phyloP scores from a whole-genome alignment of 2,797 vertebrate species.

The Brachyrhaphis roseni region DNA sequence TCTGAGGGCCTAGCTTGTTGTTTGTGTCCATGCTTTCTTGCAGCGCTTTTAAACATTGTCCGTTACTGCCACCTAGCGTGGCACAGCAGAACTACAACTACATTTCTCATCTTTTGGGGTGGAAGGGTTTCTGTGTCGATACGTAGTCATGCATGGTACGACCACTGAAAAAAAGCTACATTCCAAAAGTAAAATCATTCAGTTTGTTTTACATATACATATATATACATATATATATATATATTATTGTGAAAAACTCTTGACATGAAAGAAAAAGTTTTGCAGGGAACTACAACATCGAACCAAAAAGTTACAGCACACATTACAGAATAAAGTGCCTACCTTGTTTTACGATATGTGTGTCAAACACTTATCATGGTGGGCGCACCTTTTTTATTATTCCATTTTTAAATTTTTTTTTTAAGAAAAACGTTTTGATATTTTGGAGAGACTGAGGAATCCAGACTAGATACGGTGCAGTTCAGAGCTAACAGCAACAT shows the following conservation, averaged over 20 bases:
- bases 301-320: conserved; percentile 65
- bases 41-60: conserved; percentile 60
- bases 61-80: conserved; percentile 83
- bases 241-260: conserved; percentile 66
- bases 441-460: conserved; percentile 38
- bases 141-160: conserved; percentile 80
- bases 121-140: conserved; percentile 45
- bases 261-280: conserved; percentile 52
- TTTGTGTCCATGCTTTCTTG: conserved; percentile 66
- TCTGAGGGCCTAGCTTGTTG: conserved; percentile 40
- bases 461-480: conserved; percentile 22
- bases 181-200: conserved; percentile 76
- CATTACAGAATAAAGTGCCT: conserved; percentile 55
- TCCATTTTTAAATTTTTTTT: neutral
- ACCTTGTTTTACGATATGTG: conserved; percentile 55
- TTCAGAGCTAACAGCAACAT: conserved; percentile 29
- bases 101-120: conserved; percentile 64
- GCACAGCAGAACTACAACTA: conserved; percentile 74
- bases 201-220: conserved; percentile 20
- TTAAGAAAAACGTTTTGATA: conserved; percentile 32
- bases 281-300: conserved; percentile 56
- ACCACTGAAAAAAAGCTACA: conserved; percentile 72
- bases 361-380: conserved; percentile 60
- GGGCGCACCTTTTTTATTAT: neutral
- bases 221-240: conserved; percentile 31